A percentile compares a stretch with the other conserved stretches of the same genome.
These are phyloP conservation scores for Alethe diademata DNA, from an alignment of 2,113 vertebrate species.

Conservation along the genomic window DNA sequence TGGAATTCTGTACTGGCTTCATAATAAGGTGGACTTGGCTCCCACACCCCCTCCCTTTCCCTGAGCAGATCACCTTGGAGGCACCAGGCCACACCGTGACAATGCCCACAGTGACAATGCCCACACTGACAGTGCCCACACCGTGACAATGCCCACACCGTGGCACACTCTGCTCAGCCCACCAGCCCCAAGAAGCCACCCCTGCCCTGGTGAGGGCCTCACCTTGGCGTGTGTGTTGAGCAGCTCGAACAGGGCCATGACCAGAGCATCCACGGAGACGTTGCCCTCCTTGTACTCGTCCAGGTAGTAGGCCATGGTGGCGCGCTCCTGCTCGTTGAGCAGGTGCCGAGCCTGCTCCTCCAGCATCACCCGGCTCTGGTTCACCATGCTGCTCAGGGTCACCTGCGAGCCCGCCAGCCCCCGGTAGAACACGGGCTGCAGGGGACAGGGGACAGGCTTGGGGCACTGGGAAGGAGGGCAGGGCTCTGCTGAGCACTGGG, in stretches of 20 bases:
- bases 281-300: slow-evolving; percentile 91
- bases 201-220: neutral
- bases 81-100: neutral
- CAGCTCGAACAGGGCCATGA: slow-evolving; percentile 93
- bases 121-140: no score
- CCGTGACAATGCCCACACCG: accelerated
- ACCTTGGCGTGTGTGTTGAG: slow-evolving; percentile 97
- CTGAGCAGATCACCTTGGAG: neutral
- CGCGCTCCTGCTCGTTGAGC: slow-evolving; percentile 84
- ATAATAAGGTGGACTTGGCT: neutral
- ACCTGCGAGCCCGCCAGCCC: slow-evolving; percentile 94
- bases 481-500: neutral
- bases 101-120: no score
- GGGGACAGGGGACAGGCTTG: neutral
- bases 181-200: accelerated
- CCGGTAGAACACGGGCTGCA: slow-evolving; percentile 88
- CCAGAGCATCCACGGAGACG: slow-evolving; percentile 86
- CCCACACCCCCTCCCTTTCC: neutral
- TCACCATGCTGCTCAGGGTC: slow-evolving; percentile 91
- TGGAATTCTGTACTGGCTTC: neutral
- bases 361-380: slow-evolving; percentile 88
- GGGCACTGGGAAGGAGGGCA: neutral
- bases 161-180: neutral
- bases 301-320: slow-evolving; percentile 94
- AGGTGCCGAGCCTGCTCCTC: slow-evolving; percentile 92